Base-by-base conservation (phyloP, 2,888 invertebrate genomes). In the Podabrus alpinus region DNA sequence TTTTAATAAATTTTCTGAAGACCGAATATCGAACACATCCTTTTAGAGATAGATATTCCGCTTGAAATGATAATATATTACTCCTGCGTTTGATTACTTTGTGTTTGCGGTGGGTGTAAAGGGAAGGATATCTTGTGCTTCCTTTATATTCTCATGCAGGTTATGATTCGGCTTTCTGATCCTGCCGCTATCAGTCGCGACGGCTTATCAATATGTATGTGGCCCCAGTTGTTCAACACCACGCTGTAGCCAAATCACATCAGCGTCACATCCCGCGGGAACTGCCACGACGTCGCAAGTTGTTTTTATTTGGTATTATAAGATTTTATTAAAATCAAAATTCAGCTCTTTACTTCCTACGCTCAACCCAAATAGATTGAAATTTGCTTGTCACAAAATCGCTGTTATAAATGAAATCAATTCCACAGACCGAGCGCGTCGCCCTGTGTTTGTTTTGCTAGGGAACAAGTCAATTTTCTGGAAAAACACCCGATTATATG, bases 371-470 rank as follows among this genome's bases (percentile, higher is more conserved):
- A 68, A 66, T 78, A 81, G 82, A 83, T 83, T 83, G 83, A 83
- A 83, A 83, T 83, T 82, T 80, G 81, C 81, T 77, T 80, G 82
- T 80, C 84, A 78, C 77, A 78, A 79, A 81, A 79, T 80, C 79
- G 77, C 78, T 80, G 82, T 83, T 83, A 84, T 83, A 84, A 84
- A 85, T 84, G 85, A 83, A 85, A 85, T 85, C 83, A 84, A 85
- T 85, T 84, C 81, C 78, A 77, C 75, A 73, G 80, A 78, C 80
- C 79, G 81, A 80, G 80, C 73, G 77, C 78, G 80, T 81, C 80
- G 78, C 80, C 78, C 77, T 73, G 78, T 82, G 82, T 84, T 83
- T 83, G 82, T 82, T 81, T 83, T 81, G 78, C 78, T 73, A 79
- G 79, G 80, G 82, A 82, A 83, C 83, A 82, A 83, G 83, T 84